Percentiles rank a stretch among this genome's conserved stretches.
Conservation (phyloP, 2,113 vertebrate species). For the Vanacampus margaritifer region DNA sequence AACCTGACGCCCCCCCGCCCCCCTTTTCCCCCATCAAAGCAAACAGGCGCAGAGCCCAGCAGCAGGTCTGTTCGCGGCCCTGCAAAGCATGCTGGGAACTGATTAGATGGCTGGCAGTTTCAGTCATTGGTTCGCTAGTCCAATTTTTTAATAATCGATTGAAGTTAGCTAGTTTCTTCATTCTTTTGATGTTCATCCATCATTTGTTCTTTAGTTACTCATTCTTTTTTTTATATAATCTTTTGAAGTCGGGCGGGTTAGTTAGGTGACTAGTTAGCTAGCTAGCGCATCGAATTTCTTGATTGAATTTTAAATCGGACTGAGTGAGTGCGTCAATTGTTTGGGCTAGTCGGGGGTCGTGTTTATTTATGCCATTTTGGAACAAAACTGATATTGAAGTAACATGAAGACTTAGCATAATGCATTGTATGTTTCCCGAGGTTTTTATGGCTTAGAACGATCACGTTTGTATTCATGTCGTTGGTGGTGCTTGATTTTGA, state of each 20-base stretch:
- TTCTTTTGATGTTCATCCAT: not conserved
- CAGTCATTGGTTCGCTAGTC: not conserved
- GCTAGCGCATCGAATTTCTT: too few species aligned
- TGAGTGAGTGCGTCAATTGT: too few species aligned
- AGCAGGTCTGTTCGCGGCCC: conserved; percentile 22
- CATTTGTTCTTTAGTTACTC: not conserved
- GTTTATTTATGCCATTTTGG: too few species aligned
- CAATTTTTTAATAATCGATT: not conserved
- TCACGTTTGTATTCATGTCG: not conserved
- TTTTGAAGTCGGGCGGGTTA: not conserved
- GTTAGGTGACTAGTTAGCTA: not conserved
- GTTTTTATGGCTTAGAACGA: too few species aligned
- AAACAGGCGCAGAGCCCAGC: conserved; percentile 10
- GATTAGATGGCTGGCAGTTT: not conserved
- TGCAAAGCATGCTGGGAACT: conserved; percentile 24
- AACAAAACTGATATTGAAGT: not conserved
- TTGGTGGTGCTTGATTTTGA: not conserved
- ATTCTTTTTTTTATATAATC: not conserved
- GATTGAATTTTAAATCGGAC: too few species aligned
- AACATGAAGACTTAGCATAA: not conserved
- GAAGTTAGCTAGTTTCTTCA: not conserved
- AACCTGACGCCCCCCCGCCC: not conserved
- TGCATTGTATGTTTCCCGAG: too few species aligned
- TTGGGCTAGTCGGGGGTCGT: too few species aligned
- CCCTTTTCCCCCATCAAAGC: not conserved